phyloP scores from a whole-genome alignment of 2,888 invertebrate species.

The Scelioninae gen. 1 region DNA sequence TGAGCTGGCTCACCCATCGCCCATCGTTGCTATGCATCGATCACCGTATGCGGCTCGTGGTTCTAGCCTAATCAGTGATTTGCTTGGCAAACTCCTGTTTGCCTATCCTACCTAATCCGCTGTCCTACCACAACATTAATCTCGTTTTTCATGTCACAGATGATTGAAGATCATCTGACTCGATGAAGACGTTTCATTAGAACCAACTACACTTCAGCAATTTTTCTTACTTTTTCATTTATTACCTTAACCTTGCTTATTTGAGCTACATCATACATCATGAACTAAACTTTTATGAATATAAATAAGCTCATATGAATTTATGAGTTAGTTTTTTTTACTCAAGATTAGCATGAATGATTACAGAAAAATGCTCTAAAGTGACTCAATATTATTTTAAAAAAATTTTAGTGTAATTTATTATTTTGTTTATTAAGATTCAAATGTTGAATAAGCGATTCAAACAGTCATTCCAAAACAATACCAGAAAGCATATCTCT shows the following conservation, averaged over 20 bases:
- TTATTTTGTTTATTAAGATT: too few relatives aligned
- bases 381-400: too few relatives aligned
- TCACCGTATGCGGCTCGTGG: slow-evolving; percentile 75
- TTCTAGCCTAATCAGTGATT: slow-evolving; percentile 80
- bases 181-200: slow-evolving; percentile 74
- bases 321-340: too few relatives aligned
- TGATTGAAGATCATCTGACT: slow-evolving; percentile 75
- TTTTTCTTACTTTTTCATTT: slow-evolving; percentile 40
- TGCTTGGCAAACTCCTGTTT: slow-evolving; percentile 59
- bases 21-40: slow-evolving; percentile 76
- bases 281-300: slow-evolving; percentile 13
- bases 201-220: slow-evolving; percentile 68
- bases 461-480: too few relatives aligned
- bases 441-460: too few relatives aligned
- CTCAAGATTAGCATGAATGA: too few relatives aligned
- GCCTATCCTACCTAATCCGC: slow-evolving; percentile 77
- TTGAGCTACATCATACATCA: slow-evolving; percentile 24
- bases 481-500: too few relatives aligned
- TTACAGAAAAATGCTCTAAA: too few relatives aligned
- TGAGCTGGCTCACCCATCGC: slow-evolving; percentile 75
- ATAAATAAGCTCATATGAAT: slow-evolving; percentile 9
- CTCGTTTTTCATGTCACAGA: slow-evolving; percentile 79
- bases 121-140: slow-evolving; percentile 75
- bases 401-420: too few relatives aligned
- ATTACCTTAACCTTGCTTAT: slow-evolving; percentile 36